Evolutionary conservation across 2,888 invertebrate species (phyloP), one percentile per base, ranked within the genome.

Genomic region (Meteorus cinctellus): DNA sequence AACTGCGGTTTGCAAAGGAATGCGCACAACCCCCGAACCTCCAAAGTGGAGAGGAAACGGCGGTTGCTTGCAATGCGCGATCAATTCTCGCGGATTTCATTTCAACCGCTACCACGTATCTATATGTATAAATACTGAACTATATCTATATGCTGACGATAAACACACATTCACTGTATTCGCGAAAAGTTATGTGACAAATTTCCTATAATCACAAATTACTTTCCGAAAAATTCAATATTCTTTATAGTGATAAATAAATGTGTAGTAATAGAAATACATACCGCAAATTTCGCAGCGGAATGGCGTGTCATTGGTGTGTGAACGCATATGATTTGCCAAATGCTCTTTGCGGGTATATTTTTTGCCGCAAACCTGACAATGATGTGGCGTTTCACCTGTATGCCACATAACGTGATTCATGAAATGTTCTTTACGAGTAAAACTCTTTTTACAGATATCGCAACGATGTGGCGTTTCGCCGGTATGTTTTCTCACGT

Each of bases 261-360:
- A 48, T 69, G 36, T 5, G n/a, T 45, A 2, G 19, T 45, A 24
- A 41, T 12, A 12, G 41, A 12, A 84, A 77, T 84, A 86, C 89
- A 90, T 87, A 90, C 96, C 95, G 91, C 96, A 96, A 87, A 95
- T 94, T 89, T 96, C 95, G 90, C 96, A 96, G 86, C 95, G 93
- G 91, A 95, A 95, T 78, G 96, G 96, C 77, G 96, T 96, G 90
- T 96, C 96, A 88, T 96, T 96, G 81, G 96, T 96, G 90, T 96
- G 96, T 79, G 95, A 95, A 84, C 96, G 92, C 94, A 96, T 95
- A 91, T 96, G 96, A 91, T 96, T 96, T 85, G 95, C 94, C 89
- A 96, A 92, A 91, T 96, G 96, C 90, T 96, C 96, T 91, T 96
- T 96, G 84, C 96, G 93, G 82, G 96, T 96, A 90, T 96, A 96